Base-by-base conservation (phyloP, 2,113 vertebrate genomes). In the Triplophysa tibetana region DNA sequence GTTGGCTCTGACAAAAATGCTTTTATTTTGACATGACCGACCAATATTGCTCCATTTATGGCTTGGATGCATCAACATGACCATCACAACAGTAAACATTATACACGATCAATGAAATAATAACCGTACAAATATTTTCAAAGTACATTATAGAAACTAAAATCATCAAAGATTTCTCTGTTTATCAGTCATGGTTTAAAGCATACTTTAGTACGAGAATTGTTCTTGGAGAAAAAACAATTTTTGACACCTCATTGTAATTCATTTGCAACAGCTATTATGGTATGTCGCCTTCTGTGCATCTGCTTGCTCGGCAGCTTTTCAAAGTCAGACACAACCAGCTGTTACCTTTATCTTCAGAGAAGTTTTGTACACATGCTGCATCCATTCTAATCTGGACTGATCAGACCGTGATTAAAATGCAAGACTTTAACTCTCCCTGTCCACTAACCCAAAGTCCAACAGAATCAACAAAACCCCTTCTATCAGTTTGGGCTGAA, bases 301-400 rank as follows among this genome's bases (percentile, higher is more conserved):
- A 61, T 61, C 54, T 74, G 70, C 41, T 61, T 70, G 3, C 68
- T 70, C 48, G 45, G 68, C 48, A 70, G 70, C 33, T 21, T 61
- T 74, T 74, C 54, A 74, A 74, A 60, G 70, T 43, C 54, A 61
- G 56, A 72, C 17, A 11, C 54, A 60, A 43, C 70, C 70, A 74
- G 29, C 54, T 74, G 70, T 43, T 74, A 60, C 54, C 2, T 9
- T 74, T n/a, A 60, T 73, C 70, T 60, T 73, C 70, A 24, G 70
- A 58, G 19, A 74, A 61, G n/a, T 14, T 2, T 41, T 43, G 33
- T 74, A 33, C 54, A 74, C 54, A 38, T n/a, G 26, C 26, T 38
- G 23, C n/a, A 63, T 63, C 62, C 29, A 38, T 77, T 56, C 26
- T 56, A 41, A 77, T 54, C 48, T 41, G 63, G 26, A 64, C 63